Evolutionary conservation across 2,888 invertebrate species (phyloP).

Genomic region (Tromatobia lineatoria): DNA sequence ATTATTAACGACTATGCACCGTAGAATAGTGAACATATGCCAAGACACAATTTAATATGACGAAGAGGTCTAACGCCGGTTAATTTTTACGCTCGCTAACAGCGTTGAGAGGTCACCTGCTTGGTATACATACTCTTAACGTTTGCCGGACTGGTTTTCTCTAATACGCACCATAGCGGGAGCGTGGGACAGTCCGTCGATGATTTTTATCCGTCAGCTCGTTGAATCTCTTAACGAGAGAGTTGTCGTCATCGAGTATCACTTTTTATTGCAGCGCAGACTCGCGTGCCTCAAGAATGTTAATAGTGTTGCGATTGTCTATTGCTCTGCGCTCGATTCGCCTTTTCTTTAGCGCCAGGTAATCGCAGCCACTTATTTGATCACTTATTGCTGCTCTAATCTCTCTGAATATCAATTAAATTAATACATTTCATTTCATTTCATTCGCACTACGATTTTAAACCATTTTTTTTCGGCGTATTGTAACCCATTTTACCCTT

Average conservation of each 20-base stretch:
- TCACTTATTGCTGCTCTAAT: not conserved
- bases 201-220: constrained; percentile 66
- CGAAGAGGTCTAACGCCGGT: not conserved
- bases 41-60: constrained; percentile 9
- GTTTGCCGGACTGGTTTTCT: constrained; percentile 26
- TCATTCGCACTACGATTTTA: not conserved
- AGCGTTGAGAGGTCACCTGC: constrained; percentile 1
- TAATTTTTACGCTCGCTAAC: not conserved
- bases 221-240: constrained; percentile 10
- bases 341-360: not conserved
- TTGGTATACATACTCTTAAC: constrained; percentile 1
- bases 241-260: not conserved
- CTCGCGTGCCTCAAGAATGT: not conserved
- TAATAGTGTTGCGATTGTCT: not conserved
- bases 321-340: not conserved
- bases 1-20: not conserved
- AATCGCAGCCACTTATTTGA: not conserved
- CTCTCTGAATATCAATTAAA: not conserved
- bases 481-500: no score
- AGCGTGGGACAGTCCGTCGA: constrained; percentile 78
- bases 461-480: not conserved
- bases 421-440: not conserved
- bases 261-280: not conserved
- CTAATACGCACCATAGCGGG: constrained; percentile 67
- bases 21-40: not conserved